phyloP scores from a whole-genome alignment of 2,113 vertebrate genomes.

The Felis chaus region DNA sequence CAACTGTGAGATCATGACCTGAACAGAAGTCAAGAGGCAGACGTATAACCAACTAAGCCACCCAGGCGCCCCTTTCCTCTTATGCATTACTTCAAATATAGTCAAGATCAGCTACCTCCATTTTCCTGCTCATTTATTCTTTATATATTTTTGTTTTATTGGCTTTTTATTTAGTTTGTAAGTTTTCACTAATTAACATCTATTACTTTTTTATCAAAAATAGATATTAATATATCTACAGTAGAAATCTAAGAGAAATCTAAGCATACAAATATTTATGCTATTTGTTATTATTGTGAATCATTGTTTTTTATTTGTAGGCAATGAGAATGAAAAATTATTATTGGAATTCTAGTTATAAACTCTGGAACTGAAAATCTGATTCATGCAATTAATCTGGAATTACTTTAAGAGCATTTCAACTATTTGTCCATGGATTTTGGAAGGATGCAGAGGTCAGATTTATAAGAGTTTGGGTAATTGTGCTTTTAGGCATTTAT shows the following conservation, averaged over 20 bases:
- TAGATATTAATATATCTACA: background rate
- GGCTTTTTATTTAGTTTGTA: background rate
- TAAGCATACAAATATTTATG: background rate
- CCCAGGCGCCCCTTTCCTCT: background rate
- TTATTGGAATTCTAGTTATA: conserved; percentile 47
- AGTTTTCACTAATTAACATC: background rate
- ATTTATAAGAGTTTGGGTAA: conserved; percentile 32
- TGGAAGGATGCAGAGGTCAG: background rate
- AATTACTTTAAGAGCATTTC: conserved; percentile 24
- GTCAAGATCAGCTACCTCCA: background rate
- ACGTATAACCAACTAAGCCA: too few species aligned
- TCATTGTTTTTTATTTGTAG: background rate
- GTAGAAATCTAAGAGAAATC: background rate
- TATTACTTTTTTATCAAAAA: background rate
- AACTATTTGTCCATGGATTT: conserved; percentile 45
- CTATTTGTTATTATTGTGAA: background rate
- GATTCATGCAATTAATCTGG: conserved; percentile 53
- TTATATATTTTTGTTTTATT: background rate
- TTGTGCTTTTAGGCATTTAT: conserved; percentile 29
- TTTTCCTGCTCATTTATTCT: background rate
- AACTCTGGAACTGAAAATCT: background rate
- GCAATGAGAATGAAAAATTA: background rate
- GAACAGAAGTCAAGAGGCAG: too few species aligned
- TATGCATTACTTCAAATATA: background rate
- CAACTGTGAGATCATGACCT: too few species aligned